These are phyloP conservation scores for Amphiprion ocellaris DNA, from an alignment of 2,113 vertebrate species.

Conservation along the genomic window DNA sequence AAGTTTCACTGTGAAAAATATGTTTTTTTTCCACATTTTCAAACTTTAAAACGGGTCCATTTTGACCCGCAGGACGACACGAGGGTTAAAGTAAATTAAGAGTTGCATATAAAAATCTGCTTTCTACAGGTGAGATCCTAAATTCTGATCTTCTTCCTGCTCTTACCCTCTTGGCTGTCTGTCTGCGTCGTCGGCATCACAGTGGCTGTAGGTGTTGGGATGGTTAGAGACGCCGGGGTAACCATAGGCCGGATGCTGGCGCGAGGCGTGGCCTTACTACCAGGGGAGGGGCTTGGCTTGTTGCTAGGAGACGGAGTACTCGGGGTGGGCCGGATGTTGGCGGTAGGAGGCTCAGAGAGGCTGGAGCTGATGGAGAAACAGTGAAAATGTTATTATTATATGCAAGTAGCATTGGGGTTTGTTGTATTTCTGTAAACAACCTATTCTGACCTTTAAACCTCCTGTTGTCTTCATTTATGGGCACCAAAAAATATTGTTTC, in stretches of 20 bases:
- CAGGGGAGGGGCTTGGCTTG: slow-evolving; percentile 86
- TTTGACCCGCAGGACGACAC: too few species aligned
- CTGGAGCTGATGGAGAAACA: slow-evolving; percentile 84
- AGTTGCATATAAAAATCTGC: too few species aligned
- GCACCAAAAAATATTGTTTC: too few species aligned
- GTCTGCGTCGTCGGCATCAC: slow-evolving; percentile 99
- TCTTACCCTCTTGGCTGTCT: slow-evolving; percentile 94
- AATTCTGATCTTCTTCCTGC: background rate
- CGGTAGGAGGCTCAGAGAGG: slow-evolving; percentile 94
- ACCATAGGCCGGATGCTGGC: slow-evolving; percentile 99
- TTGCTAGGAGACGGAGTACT: slow-evolving; percentile 89
- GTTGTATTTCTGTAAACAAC: too few species aligned
- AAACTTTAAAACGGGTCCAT: too few species aligned
- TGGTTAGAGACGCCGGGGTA: slow-evolving; percentile 91
- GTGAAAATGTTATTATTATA: background rate
- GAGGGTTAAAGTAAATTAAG: background rate
- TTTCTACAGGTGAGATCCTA: too few species aligned
- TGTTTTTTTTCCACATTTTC: too few species aligned
- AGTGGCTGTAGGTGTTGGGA: slow-evolving; percentile 96
- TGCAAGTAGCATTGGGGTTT: background rate
- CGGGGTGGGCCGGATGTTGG: slow-evolving; percentile 98
- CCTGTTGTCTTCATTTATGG: too few species aligned
- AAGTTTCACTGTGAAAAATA: too few species aligned
- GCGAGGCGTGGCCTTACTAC: slow-evolving; percentile 94
- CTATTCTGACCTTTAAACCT: background rate